Evolutionary conservation across 2,888 invertebrate species (phyloP), one percentile per base, ranked within the genome.

Genomic region (Abrostola tripartita): DNA sequence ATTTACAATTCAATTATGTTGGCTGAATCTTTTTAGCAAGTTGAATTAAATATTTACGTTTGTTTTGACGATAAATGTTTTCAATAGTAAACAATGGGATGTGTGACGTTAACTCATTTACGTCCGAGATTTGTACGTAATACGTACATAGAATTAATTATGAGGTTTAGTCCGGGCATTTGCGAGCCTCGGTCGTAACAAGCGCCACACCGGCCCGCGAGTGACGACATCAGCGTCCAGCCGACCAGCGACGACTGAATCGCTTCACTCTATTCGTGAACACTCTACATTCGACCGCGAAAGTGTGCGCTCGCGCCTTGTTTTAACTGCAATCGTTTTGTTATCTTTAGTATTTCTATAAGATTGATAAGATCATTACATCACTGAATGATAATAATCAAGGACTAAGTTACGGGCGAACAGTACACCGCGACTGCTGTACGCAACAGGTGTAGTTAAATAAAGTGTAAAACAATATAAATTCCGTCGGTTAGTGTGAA

Each of bases 291-390:
- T 86, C 85, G 86, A 84, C 86, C 86, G 86, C 86, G 86, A 86
- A 83, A 87, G 86, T 82, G 81, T 63, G 76, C 68, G 92, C 90
- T 88, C 90, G 91, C 92, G 89, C 88, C 78, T 86, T 85, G 81
- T 86, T 88, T 84, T 81, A 85, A 84, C 85, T 81, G 73, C 83
- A 88, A 84, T 84, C 77, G 83, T 76, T 75, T 76, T 85, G 84
- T 86, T 92, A 92, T 93, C 92, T 85, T 81, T 79, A 86, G 84
- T 85, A 85, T 87, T 90, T 90, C 88, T 88, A 85, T 87, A 86
- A 88, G 86, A 86, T 86, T 92, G 94, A 94, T 94, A 94, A 93
- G 88, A 92, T 90, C 88, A 85, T 93, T 93, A 93, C 92, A 93
- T 93, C 94, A 93, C 88, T 83, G 61, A 65, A 79, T 90, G 94